These are phyloP conservation scores for Neosalanx taihuensis DNA, from an alignment of 2,797 vertebrate genomes.

Conservation along the genomic window DNA sequence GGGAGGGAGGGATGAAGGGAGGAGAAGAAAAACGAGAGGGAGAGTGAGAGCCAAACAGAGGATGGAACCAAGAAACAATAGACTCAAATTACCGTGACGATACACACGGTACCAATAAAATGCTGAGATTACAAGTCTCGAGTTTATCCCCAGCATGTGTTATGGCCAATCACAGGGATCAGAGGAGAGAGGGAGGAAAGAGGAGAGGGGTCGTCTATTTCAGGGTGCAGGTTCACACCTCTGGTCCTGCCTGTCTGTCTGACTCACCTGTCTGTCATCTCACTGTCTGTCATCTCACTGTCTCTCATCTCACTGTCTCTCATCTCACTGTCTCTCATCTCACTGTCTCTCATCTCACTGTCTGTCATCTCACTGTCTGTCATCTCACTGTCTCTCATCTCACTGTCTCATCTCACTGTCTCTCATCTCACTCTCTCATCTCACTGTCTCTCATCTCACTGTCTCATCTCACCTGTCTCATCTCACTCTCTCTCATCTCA, in stretches of 20 bases:
- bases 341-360: no score
- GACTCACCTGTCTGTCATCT: neutral
- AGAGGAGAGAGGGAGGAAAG: slow-evolving; percentile 11
- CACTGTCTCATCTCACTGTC: slow-evolving; percentile 21
- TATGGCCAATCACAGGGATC: slow-evolving; percentile 48
- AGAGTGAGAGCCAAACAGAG: slow-evolving; percentile 21
- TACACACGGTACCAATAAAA: slow-evolving; percentile 50
- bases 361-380: no score
- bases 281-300: no score
- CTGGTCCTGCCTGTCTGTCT: slow-evolving; percentile 1
- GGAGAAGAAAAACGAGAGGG: slow-evolving; percentile 23
- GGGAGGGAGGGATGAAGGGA: no score
- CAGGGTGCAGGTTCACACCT: slow-evolving; percentile 23
- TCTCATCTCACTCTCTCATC: no score
- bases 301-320: no score
- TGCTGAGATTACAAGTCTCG: slow-evolving; percentile 50
- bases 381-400: no score
- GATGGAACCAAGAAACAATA: slow-evolving; percentile 42
- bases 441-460: no score
- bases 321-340: no score
- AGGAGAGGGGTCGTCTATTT: slow-evolving; percentile 33
- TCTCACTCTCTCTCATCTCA: no score
- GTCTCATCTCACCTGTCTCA: no score
- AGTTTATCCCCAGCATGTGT: slow-evolving; percentile 46
- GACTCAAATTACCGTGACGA: slow-evolving; percentile 51